Evolutionary conservation across 2,113 vertebrate genomes (phyloP), one percentile per base, ranked within the genome.

Genomic region (Pteropus alecto): DNA sequence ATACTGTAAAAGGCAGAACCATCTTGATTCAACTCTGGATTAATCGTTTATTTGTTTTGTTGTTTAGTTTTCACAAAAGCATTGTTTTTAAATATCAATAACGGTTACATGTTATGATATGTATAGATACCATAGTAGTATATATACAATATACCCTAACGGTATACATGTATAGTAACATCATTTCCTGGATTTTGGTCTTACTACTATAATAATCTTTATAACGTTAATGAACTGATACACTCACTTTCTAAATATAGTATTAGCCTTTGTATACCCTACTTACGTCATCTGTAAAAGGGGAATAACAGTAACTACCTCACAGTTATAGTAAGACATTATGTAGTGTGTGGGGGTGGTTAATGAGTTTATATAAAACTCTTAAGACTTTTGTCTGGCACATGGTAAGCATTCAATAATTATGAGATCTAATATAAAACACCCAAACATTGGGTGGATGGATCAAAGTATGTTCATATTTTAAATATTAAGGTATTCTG

Each of bases 51-150:
- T 76, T 95, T 93, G 26, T 35, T 12, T 58, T n/a, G 60, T 61
- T 89, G 30, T 85, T 94, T 82, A 13, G 41, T 87, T 70, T 83
- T 84, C 67, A 77, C 18, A 60, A 93, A 96, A 82, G 38, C 7
- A 68, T 21, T 67, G 7, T n/a, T 71, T 87, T 93, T 79, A 76
- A 68, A n/a, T 67, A 24, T 60, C 15, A 24, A 28, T 68, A 90
- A 89, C 33, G 7, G 10, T 35, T 87, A 26, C 3, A 26, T 73
- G 38, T 19, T 83, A 30, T 16, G 22, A 22, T 73, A 67, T 41
- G 0, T 35, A 58, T 76, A 11, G 41, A 71, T 26, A 74, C 22
- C 61, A 77, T 46, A 68, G 48, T 54, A 15, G 61, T 35, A 51
- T 60, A 83, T 35, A 60, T 60, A 83, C 30, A 83, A 65, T 67